These are phyloP conservation scores for Neomorphus geoffroyi DNA, from an alignment of 2,797 vertebrate species.

Conservation along the genomic window DNA sequence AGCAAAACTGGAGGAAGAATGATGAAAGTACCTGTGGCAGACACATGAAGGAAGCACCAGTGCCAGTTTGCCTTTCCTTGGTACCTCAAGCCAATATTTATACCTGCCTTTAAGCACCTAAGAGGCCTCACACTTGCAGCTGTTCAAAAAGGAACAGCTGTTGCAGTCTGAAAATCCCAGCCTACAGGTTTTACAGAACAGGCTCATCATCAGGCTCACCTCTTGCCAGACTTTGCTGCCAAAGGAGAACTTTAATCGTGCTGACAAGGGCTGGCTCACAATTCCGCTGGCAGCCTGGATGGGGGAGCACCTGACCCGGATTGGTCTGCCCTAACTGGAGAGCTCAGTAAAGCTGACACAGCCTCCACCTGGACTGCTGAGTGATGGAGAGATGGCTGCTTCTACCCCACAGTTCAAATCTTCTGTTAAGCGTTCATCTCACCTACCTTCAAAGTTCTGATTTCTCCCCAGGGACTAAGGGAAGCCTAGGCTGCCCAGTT, in stretches of 20 bases:
- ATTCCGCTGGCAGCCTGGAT: background rate
- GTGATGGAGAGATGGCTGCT: accelerated
- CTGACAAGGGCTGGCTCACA: background rate
- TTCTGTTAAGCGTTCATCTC: background rate
- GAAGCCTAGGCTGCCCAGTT: background rate
- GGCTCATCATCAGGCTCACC: background rate
- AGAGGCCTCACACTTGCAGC: background rate
- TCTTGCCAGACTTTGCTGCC: background rate
- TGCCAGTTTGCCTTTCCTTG: background rate
- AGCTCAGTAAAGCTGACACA: background rate
- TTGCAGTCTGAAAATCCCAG: background rate
- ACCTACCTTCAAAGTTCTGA: background rate
- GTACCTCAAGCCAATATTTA: background rate
- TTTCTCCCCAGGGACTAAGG: background rate
- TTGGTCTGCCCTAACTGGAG: too few relatives aligned
- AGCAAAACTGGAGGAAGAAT: background rate
- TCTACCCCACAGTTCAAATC: accelerated
- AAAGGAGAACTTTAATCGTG: background rate
- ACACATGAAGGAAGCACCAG: background rate
- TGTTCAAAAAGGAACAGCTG: background rate
- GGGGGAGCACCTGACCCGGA: background rate
- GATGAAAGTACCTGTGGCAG: background rate
- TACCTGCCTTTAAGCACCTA: background rate
- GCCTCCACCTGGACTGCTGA: background rate
- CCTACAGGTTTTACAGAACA: background rate